These are phyloP conservation scores for Eubasilissa splendida DNA, from an alignment of 2,888 invertebrate genomes.

Conservation along the genomic window DNA sequence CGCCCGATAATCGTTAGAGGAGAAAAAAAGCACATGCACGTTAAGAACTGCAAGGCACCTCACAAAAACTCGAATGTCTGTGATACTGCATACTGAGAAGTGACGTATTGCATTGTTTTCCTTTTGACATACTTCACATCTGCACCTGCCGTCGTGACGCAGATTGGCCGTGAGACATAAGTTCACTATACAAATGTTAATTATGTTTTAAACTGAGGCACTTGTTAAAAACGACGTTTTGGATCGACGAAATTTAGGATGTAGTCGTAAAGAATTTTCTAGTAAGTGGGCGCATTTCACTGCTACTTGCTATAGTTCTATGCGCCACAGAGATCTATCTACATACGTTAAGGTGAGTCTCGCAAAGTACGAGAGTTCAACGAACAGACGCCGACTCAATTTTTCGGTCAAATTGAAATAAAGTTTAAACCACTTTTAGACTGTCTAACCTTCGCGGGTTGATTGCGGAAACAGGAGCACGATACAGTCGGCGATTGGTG, in stretches of 20 bases:
- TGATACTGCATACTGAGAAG: background rate
- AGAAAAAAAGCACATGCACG: slow-evolving; percentile 24
- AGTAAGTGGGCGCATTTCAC: slow-evolving; percentile 5
- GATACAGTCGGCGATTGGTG: background rate
- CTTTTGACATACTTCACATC: background rate
- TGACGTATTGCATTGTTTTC: too few species aligned
- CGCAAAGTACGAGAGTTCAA: slow-evolving; percentile 39
- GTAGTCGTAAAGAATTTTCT: background rate
- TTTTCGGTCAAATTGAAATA: slow-evolving; percentile 33
- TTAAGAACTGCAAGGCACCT: background rate
- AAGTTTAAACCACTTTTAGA: slow-evolving; percentile 21
- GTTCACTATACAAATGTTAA: background rate
- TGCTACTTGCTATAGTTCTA: background rate
- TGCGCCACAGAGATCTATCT: background rate
- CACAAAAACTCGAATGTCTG: background rate
- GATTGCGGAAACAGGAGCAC: slow-evolving; percentile 23
- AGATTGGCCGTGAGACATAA: background rate
- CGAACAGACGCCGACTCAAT: slow-evolving; percentile 31
- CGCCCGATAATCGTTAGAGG: slow-evolving; percentile 30
- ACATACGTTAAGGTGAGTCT: background rate
- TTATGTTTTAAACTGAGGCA: slow-evolving; percentile 3
- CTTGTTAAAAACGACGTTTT: background rate
- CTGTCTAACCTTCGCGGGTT: slow-evolving; percentile 11
- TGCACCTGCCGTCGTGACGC: background rate
- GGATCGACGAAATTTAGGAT: background rate